Conservation (phyloP, 2,888 invertebrate genomes). For the Dryocosmus kuriphilus region DNA sequence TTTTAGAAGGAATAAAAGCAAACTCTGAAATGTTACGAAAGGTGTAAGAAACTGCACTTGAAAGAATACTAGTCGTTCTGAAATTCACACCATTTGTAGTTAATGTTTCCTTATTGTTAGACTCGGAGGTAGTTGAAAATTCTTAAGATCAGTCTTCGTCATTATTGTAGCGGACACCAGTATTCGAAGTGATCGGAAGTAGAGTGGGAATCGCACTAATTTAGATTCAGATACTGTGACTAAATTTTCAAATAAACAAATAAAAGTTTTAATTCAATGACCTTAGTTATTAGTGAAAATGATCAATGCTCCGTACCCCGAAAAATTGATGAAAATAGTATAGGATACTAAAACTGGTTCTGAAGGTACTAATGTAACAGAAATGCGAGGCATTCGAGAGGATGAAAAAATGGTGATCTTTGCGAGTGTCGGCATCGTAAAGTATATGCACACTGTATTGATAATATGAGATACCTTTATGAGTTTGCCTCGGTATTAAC, state of each 20-base stretch:
- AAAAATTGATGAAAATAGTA: not conserved
- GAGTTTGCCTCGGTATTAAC: conserved; percentile 9
- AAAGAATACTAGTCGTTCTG: not conserved
- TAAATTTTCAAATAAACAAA: conserved; percentile 4
- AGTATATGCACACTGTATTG: not conserved
- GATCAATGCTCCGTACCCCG: too few relatives aligned
- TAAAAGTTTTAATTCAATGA: too few relatives aligned
- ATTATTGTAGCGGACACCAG: conserved; percentile 55
- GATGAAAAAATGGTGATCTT: not conserved
- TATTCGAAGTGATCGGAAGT: conserved; percentile 55
- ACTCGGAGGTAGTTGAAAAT: not conserved
- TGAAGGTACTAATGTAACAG: not conserved
- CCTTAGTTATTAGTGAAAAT: too few relatives aligned
- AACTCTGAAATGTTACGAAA: not conserved
- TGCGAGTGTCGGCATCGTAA: not conserved
- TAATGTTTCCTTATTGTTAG: conserved; percentile 3
- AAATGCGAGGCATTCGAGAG: not conserved
- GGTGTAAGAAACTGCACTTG: not conserved
- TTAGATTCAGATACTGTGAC: conserved; percentile 21
- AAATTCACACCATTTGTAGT: conserved; percentile 8
- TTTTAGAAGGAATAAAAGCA: not conserved
- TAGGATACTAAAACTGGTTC: not conserved
- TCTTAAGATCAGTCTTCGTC: not conserved
- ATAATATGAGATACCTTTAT: conserved; percentile 2
- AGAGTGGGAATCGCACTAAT: conserved; percentile 54